These are phyloP conservation scores for Marronus borbonicus DNA, from an alignment of 2,888 invertebrate genomes.

Conservation along the genomic window DNA sequence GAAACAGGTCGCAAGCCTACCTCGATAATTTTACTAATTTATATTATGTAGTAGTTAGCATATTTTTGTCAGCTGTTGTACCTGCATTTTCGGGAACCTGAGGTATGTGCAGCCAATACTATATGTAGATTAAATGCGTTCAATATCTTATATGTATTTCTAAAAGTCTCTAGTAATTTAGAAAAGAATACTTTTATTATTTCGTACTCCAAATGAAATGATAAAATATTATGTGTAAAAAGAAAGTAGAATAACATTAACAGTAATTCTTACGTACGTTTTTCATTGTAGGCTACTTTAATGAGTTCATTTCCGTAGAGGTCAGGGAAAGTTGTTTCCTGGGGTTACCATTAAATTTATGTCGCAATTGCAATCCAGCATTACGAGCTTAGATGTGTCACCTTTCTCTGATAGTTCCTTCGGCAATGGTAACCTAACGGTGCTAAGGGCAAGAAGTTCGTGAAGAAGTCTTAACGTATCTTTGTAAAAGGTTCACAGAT, in stretches of 20 bases:
- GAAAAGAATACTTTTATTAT: too few species aligned
- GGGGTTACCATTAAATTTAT: constrained; percentile 11
- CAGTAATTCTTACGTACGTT: neutral
- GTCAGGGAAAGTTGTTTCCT: neutral
- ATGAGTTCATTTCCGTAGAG: constrained; percentile 17
- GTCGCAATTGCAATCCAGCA: neutral
- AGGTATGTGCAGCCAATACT: too few species aligned
- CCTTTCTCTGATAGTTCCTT: constrained; percentile 16
- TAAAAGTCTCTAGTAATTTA: too few species aligned
- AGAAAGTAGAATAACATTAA: neutral
- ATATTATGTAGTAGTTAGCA: too few species aligned
- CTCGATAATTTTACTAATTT: too few species aligned
- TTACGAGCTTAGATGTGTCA: constrained; percentile 15
- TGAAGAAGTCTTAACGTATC: neutral
- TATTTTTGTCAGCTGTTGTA: too few species aligned
- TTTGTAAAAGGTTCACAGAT: too few species aligned
- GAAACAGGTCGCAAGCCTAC: too few species aligned
- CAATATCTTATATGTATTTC: too few species aligned
- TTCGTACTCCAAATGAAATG: neutral
- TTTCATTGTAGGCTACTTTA: neutral
- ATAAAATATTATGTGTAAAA: neutral
- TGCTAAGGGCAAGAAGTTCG: constrained; percentile 6
- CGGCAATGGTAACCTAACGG: constrained; percentile 12
- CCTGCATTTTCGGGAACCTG: too few species aligned
- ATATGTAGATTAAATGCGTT: too few species aligned